A percentile compares a stretch with the other conserved stretches of the same genome.
Conservation (phyloP, 1,140 invertebrate species). For the Penaeus japonicus region DNA sequence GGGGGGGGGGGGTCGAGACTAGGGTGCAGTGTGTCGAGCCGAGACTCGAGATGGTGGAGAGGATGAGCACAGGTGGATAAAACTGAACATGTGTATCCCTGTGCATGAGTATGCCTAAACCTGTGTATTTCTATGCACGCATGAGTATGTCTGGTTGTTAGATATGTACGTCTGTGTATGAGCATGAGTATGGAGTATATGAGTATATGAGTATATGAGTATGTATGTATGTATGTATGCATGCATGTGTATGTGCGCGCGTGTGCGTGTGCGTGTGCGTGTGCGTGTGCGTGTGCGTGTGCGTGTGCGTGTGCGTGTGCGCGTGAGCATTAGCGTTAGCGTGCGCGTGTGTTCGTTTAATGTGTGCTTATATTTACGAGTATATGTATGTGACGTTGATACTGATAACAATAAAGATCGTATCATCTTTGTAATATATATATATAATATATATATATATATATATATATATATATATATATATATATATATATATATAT, state of each 20-base stretch:
- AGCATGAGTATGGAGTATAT: constrained; percentile 1
- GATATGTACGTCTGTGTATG: background rate
- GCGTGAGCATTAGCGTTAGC: no score
- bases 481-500: constrained; percentile 19
- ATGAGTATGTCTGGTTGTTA: constrained; percentile 10
- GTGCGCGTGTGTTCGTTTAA: no score
- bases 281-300: background rate
- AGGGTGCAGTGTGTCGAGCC: no score
- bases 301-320: background rate
- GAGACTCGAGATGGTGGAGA: no score
- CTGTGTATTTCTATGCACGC: background rate
- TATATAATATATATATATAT: background rate
- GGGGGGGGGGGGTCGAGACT: no score
- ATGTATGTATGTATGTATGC: constrained; percentile 7
- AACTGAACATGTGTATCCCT: background rate
- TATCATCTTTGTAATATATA: background rate
- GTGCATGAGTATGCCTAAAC: background rate
- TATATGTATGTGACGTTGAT: constrained; percentile 14
- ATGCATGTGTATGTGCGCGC: background rate
- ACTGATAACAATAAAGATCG: background rate
- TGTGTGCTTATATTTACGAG: background rate
- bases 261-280: background rate
- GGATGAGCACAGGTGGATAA: no score
- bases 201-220: background rate
- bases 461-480: constrained; percentile 10